phyloP scores from a whole-genome alignment of 2,113 vertebrate genomes.

The Mugil cephalus region DNA sequence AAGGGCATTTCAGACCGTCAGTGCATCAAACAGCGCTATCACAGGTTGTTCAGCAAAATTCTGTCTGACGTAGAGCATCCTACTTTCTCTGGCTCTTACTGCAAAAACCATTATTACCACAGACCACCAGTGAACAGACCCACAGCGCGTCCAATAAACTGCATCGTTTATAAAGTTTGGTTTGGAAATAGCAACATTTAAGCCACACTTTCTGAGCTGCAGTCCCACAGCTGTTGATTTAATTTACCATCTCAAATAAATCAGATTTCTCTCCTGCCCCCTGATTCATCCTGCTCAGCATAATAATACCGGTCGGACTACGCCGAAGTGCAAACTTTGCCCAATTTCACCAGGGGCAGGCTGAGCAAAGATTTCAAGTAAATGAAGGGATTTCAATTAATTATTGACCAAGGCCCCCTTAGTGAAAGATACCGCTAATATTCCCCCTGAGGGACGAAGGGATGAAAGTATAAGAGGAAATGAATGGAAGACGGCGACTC shows the following conservation, averaged over 20 bases:
- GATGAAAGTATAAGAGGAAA: conserved; percentile 46
- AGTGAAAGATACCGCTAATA: conserved; percentile 64
- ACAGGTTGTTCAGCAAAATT: too few species aligned
- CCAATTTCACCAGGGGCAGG: conserved; percentile 53
- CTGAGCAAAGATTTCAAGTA: conserved; percentile 59
- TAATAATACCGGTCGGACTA: conserved; percentile 22
- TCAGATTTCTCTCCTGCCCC: conserved; percentile 35
- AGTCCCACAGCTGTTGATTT: conserved; percentile 24
- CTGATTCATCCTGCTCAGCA: conserved; percentile 60
- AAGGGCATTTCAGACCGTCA: not conserved
- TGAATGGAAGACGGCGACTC: conserved; percentile 21
- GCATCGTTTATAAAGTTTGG: not conserved
- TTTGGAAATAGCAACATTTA: not conserved
- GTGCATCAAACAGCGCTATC: not conserved
- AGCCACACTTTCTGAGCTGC: not conserved
- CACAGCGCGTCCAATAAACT: not conserved
- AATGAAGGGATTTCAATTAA: conserved; percentile 79
- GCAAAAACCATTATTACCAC: too few species aligned
- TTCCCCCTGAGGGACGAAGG: conserved; percentile 64
- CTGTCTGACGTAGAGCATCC: too few species aligned
- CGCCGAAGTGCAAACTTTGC: conserved; percentile 57
- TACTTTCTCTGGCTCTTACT: too few species aligned
- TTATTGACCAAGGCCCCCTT: conserved; percentile 66
- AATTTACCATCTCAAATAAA: conserved; percentile 36
- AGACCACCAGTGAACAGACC: not conserved